Base-by-base conservation (phyloP, 2,797 vertebrate species). In the Cossypha niveicapilla region DNA sequence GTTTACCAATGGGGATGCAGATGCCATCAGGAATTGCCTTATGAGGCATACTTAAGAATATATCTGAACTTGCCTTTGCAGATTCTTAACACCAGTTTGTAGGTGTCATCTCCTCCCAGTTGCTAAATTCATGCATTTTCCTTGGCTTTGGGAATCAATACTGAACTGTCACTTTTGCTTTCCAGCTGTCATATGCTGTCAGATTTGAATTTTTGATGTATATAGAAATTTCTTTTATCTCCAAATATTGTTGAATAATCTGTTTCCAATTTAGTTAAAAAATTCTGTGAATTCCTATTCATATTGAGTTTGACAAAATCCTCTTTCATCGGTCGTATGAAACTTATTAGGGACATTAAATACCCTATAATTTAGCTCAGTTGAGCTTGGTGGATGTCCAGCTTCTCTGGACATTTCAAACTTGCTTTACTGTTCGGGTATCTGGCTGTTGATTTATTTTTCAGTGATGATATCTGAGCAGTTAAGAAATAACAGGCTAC, bases 341-440 rank as follows among this genome's bases (percentile, higher is more conserved):
- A 93, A 89, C 6, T 18, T 89, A 87, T 91, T 70, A 92, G 32
- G 11, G 34, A 89, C 57, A 23, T 87, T 66, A 91, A 92, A 88
- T 76, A 70, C 60, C 56, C 57, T 70, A 51, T 73, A 67, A 79
- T 86, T 90, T 80, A 66, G 28, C 34, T 94, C 78, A 92, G 57
- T 82, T 77, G 56, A 80, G 28, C 42, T 91, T 7, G 4, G 22
- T 73, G 70, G 63, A 13, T 66, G n/a, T n/a, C 74, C 54, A 51
- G 19, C 47, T 89, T 85, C 60, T 66, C 56, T 53, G 57, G 53
- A 42, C 25, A 37, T 58, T 92, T 91, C 44, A 75, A 68, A 72
- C 44, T 10, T 50, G 39, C 60, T 76, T 73, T 54, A 48, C 28
- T 79, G 34, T 37, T 47, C 21, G 11, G 8, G 3, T 73, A 22